These are phyloP conservation scores for Venturia canescens DNA, from an alignment of 1,140 invertebrate genomes.

Conservation along the genomic window DNA sequence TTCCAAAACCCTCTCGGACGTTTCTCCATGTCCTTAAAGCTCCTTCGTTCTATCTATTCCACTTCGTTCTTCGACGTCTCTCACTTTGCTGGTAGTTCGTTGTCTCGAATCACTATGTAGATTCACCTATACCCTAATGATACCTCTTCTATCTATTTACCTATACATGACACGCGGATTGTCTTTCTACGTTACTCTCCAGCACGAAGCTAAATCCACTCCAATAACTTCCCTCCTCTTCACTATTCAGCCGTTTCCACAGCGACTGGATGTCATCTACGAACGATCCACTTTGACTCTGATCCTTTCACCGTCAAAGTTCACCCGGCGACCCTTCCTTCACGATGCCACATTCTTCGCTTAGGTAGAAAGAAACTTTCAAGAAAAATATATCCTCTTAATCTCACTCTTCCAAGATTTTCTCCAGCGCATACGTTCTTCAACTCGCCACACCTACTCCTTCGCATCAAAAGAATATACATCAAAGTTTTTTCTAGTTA, in stretches of 20 bases:
- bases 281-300: background rate
- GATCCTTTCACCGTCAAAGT: background rate
- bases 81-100: background rate
- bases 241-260: constrained; percentile 1
- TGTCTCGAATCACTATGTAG: background rate
- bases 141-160: constrained; percentile 23
- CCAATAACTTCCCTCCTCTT: constrained; percentile 8
- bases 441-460: background rate
- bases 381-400: background rate
- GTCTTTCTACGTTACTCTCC: background rate
- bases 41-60: constrained; percentile 10
- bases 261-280: background rate
- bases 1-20: constrained; percentile 22
- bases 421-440: background rate
- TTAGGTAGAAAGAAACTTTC: background rate
- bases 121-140: background rate
- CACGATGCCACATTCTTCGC: background rate
- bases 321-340: background rate
- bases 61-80: background rate
- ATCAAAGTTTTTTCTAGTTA: too few species aligned
- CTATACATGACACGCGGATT: constrained; percentile 12
- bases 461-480: too few species aligned
- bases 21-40: constrained; percentile 4
- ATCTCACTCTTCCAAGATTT: background rate
- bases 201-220: background rate